Base-by-base conservation (phyloP, 2,888 invertebrate genomes). In the Macrosoma leucophasiata region DNA sequence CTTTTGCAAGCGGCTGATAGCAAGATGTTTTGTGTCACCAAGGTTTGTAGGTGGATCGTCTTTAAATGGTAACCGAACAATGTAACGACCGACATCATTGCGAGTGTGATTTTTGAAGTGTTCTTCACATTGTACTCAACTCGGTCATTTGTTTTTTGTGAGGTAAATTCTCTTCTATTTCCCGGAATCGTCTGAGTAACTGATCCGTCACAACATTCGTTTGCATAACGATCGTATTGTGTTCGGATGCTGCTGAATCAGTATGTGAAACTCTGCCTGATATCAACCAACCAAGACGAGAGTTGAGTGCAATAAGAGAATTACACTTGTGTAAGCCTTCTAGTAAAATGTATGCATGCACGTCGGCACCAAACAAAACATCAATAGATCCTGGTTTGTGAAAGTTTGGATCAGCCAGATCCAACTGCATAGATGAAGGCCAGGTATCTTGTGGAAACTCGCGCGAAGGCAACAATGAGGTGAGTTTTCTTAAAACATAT, bases 231-330 rank as follows among this genome's bases (percentile, higher is more conserved):
- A 43, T 13, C 1, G 32, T 23, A 33, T 43, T 35, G 27, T 46
- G 38, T 29, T 27, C 15, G 6, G 26, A 18, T 31, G 10, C 11
- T n/a, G n/a, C n/a, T n/a, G n/a, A n/a, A 17, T 43, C 36, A 41
- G 33, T 26, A 41, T 39, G 38, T 42, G 29, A 19, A 12, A 36
- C 33, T 20, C 24, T 41, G 7, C 48, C 46, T 18, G 46, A 45
- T 13, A 50, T 33, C 4, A 50, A 21, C 50, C 46, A 50, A 13
- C 48, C 50, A 6, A 50, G 31, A 5, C 23, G 25, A 13, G 46
- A 26, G 37, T 36, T 1, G n/a, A n/a, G n/a, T n/a, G n/a, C n/a
- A n/a, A n/a, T n/a, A n/a, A n/a, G n/a, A n/a, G n/a, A n/a, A n/a
- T 39, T 18, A 23, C 29, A 11, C 19, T 36, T 45, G 29, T 43